Conservation (phyloP, 2,888 invertebrate species). For the Chrysolina americana region DNA sequence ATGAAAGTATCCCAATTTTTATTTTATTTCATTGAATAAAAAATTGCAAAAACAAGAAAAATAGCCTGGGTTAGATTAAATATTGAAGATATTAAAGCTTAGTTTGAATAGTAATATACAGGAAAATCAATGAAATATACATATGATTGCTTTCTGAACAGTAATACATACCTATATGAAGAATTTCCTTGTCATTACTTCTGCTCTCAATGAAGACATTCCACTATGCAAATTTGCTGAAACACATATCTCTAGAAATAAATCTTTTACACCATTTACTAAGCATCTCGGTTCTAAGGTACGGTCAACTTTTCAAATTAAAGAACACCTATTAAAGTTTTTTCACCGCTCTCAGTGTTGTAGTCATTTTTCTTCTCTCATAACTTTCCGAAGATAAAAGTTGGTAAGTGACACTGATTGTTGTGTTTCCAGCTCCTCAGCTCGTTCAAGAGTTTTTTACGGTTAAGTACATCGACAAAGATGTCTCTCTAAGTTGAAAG, state of each 20-base stretch:
- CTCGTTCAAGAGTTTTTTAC: not conserved
- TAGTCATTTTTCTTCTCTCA: not conserved
- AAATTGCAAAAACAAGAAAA: too few species aligned
- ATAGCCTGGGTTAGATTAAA: too few species aligned
- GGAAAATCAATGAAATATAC: too few species aligned
- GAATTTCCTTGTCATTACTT: not conserved
- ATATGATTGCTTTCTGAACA: too few species aligned
- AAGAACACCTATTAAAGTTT: conserved; percentile 17
- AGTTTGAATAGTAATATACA: too few species aligned
- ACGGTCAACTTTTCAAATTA: conserved; percentile 15
- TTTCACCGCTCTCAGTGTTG: conserved; percentile 11
- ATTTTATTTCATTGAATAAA: too few species aligned
- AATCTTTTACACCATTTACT: not conserved
- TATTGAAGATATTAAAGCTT: too few species aligned
- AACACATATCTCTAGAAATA: not conserved
- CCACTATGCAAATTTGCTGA: conserved; percentile 2
- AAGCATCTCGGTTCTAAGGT: not conserved
- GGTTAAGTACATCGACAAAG: not conserved
- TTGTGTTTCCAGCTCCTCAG: conserved; percentile 1
- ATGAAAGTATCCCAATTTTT: too few species aligned
- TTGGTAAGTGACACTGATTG: conserved; percentile 13
- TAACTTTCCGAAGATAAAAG: conserved; percentile 12
- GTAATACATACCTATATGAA: too few species aligned
- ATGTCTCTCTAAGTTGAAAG: not conserved
- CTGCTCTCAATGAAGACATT: not conserved